Base-by-base conservation (phyloP, 2,113 vertebrate species). In the Cebidichthys violaceus region DNA sequence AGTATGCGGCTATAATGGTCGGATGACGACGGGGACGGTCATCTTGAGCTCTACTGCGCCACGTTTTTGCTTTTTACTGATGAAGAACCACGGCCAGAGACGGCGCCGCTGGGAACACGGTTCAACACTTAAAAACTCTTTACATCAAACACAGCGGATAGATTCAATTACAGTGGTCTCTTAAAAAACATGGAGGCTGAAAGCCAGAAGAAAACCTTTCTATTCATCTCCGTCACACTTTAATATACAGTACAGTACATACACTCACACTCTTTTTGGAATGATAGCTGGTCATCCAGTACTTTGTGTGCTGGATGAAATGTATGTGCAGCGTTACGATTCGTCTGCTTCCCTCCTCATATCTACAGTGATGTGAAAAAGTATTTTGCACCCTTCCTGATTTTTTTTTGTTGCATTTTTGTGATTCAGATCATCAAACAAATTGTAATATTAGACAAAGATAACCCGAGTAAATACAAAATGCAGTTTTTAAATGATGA, bases 91-190 rank as follows among this genome's bases (percentile, higher is more conserved):
- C 24, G 1, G 33, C 18, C 14, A 6, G 66, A 33, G 43, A 50
- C 33, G 11, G 39, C 37, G 22, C 15, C 1, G 14, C 60, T 52
- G 41, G n/a, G 54, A 76, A 60, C 47, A 79, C 61, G 57, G n/a
- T 18, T 15, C 8, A 71, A 50, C 11, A 41, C 22, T 61, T 61
- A 14, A 54, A 84, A 62, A 29, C 41, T 41, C 71, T 55, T 55
- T 17, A 35, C 22, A 68, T 33, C 33, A 22, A 37, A 64, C 29
- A 41, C 18, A 41, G n/a, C 4, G 43, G 33, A 11, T 61, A 5
- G 4, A 64, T 50, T 17, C 27, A 6, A n/a, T 2, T 24, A 4
- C 22, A 35, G 1, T 24, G 20, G 5, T 73, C 24, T 69, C 27
- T 22, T 57, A 24, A 27, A 27, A 24, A 20, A 20, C 24, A 29